Percentiles rank a stretch among this genome's conserved stretches.
Conservation (phyloP, 2,113 vertebrate genomes). For the Nyctibius bracteatus region DNA sequence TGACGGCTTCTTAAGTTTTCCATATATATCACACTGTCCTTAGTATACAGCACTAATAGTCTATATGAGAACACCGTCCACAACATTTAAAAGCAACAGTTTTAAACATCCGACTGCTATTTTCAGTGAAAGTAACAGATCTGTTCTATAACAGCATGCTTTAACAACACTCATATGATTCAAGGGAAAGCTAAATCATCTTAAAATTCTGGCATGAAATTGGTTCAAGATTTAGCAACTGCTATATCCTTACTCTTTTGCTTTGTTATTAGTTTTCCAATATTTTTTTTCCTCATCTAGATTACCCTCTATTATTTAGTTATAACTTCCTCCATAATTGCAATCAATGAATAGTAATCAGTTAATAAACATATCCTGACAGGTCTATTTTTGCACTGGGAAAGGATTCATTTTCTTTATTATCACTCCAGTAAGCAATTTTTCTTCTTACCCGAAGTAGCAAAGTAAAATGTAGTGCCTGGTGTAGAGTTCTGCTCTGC, state of each 20-base stretch:
- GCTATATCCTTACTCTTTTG: not conserved
- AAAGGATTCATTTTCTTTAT: conserved; percentile 76
- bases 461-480: conserved; percentile 11
- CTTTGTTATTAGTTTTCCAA: conserved; percentile 57
- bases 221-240: conserved; percentile 11
- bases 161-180: not conserved
- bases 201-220: not conserved
- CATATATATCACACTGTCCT: not conserved
- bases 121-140: not conserved
- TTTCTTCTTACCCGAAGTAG: conserved; percentile 58
- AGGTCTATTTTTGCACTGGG: conserved; percentile 71
- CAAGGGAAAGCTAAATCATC: not conserved
- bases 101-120: not conserved
- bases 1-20: not conserved
- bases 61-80: not conserved
- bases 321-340: conserved; percentile 70
- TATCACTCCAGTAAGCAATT: conserved; percentile 58
- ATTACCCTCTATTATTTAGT: conserved; percentile 64
- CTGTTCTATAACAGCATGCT: not conserved
- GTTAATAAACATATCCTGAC: conserved; percentile 73
- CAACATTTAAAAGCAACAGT: not conserved
- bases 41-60: not conserved
- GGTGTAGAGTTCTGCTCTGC: not conserved
- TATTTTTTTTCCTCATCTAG: conserved; percentile 28
- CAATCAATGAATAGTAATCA: conserved; percentile 73